phyloP scores from a whole-genome alignment of 2,888 invertebrate genomes.

The Spilarctia lutea region DNA sequence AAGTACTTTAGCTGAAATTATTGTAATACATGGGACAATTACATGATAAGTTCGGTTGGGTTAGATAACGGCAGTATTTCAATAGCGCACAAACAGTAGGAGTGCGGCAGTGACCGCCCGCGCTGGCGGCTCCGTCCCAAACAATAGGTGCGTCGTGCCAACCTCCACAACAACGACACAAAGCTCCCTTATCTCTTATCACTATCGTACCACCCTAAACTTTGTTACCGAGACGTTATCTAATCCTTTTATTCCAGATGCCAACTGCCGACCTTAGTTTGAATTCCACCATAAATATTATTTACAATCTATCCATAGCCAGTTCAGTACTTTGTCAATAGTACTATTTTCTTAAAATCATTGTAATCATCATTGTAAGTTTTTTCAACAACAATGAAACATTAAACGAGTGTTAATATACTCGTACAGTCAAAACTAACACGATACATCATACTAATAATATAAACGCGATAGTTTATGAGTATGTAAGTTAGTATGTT shows the following conservation, averaged over 20 bases:
- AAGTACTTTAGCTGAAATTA: background rate
- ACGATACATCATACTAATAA: no score
- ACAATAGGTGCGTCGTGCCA: conserved; percentile 11
- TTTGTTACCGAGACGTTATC: conserved; percentile 14
- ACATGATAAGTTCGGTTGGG: background rate
- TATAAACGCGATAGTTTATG: no score
- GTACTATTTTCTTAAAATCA: background rate
- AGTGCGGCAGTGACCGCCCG: background rate
- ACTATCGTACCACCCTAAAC: conserved; percentile 6
- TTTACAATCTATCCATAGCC: background rate
- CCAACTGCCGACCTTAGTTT: background rate
- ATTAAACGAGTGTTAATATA: background rate
- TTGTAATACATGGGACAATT: background rate
- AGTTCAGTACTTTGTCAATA: background rate
- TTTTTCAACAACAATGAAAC: background rate
- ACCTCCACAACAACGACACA: conserved; percentile 11
- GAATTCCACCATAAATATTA: conserved; percentile 6
- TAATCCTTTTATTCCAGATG: conserved; percentile 11
- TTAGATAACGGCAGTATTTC: background rate
- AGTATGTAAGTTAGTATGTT: no score
- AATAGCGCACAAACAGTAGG: background rate
- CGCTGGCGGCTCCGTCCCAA: background rate
- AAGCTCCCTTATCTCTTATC: conserved; percentile 9
- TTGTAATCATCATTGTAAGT: background rate
- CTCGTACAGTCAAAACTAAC: background rate